Conservation (phyloP, 2,888 invertebrate genomes). For the Hypomecis atomaria region DNA sequence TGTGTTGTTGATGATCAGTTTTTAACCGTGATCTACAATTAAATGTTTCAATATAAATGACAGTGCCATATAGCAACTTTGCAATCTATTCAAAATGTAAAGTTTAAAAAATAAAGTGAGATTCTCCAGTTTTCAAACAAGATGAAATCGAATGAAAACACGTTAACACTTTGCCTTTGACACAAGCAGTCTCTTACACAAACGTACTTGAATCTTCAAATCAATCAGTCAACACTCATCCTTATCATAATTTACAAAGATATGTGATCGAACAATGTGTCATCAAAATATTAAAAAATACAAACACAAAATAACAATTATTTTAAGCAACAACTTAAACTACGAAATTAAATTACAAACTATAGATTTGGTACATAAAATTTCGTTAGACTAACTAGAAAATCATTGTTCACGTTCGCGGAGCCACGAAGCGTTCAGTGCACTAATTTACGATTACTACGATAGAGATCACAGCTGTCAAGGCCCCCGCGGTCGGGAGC, state of each 20-base stretch:
- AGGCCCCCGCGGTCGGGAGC: constrained; percentile 59
- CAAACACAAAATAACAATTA: constrained; percentile 81
- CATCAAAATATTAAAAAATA: constrained; percentile 65
- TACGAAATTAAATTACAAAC: constrained; percentile 76
- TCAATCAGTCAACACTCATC: constrained; percentile 58
- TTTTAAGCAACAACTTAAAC: constrained; percentile 77
- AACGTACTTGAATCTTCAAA: constrained; percentile 53
- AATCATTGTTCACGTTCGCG: constrained; percentile 62
- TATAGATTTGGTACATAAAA: constrained; percentile 83
- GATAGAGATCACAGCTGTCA: constrained; percentile 83
- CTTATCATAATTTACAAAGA: constrained; percentile 63
- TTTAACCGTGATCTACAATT: constrained; percentile 55
- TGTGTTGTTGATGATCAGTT: constrained; percentile 53
- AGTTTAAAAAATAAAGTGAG: constrained; percentile 64
- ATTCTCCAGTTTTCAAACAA: constrained; percentile 62
- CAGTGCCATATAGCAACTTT: constrained; percentile 65
- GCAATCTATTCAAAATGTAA: constrained; percentile 62
- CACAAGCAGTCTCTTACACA: constrained; percentile 24
- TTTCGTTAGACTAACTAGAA: constrained; percentile 82
- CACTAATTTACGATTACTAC: constrained; percentile 78
- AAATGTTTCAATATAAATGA: constrained; percentile 59
- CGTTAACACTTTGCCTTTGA: constrained; percentile 58
- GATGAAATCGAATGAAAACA: constrained; percentile 44
- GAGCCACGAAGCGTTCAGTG: constrained; percentile 70
- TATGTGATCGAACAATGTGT: constrained; percentile 66